Base-by-base conservation (phyloP, 1,140 invertebrate genomes). In the Rhagoletis pomonella region DNA sequence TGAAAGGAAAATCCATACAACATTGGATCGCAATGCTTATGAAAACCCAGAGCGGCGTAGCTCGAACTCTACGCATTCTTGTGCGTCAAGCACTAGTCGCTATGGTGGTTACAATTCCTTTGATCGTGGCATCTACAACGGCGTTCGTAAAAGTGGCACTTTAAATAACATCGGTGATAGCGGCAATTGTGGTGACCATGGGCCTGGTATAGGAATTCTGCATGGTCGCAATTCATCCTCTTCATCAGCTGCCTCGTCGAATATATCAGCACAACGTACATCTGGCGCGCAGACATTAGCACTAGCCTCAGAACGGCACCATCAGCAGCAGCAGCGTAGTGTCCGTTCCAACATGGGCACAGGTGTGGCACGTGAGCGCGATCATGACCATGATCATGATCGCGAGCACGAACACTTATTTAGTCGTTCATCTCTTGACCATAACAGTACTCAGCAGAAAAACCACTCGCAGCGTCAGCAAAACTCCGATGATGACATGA, bases 141-240 rank as follows among this genome's bases (percentile, higher is more conserved):
- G 90, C 44, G 88, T 93, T n/a, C 88, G 92, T 9, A 93, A 93
- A 65, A 93, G 92, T 77, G 92, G 91, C 39, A 93, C 92, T 7
- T 85, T 92, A 3, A 91, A 89, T n/a, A 93, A 89, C 64, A 91
- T 93, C 87, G 77, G 64, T 29, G 88, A 85, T 50, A 85, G 58
- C n/a, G 86, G 64, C 47, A 64, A 86, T 60, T 84, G 81, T 19
- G 62, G 67, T 17, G 42, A 3, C 17, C 67, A 73, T 44, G 39
- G 14, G 14, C 10, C 67, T 44, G 67, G 67, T 3, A 44, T 42
- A 58, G 67, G 67, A 60, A 59, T 87, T 55, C 69, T 86, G 42
- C 58, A 84, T 60, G 89, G 89, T 14, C 88, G 88, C 39, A 87
- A 73, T 87, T 55, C 87, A 4, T 87, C 89, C 47, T 86, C 87